Conservation (phyloP, 1,140 invertebrate genomes). For the Pogonognathellus flavescens region DNA sequence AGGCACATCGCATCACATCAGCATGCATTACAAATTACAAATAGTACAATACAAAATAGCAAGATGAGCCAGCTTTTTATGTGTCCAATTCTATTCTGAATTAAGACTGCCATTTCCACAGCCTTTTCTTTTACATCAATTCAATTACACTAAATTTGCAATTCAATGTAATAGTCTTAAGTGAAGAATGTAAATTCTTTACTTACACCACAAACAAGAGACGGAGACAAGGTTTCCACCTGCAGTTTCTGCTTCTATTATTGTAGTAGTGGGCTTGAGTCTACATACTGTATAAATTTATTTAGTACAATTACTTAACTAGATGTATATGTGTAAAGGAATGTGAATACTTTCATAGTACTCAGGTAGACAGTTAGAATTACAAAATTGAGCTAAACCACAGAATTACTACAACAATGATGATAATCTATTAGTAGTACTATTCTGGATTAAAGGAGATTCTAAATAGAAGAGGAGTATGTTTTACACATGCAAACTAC, state of each 20-base stretch:
- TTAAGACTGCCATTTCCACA: neutral
- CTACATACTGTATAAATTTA: neutral
- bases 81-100: neutral
- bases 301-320: conserved; percentile 21
- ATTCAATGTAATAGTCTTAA: conserved; percentile 13
- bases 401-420: conserved; percentile 30
- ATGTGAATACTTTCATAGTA: conserved; percentile 1
- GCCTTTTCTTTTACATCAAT: conserved; percentile 15
- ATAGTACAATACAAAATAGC: neutral
- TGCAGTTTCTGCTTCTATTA: no score
- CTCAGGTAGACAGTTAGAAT: neutral
- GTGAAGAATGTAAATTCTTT: conserved; percentile 14
- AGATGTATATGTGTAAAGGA: neutral
- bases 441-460: neutral
- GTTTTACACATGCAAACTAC: neutral
- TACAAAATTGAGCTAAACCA: conserved; percentile 34
- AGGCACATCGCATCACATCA: neutral
- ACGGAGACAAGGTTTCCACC: neutral
- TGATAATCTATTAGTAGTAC: neutral
- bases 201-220: conserved; percentile 31
- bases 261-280: no score
- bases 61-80: neutral
- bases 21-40: neutral
- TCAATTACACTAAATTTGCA: conserved; percentile 26
- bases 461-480: neutral